Evolutionary conservation across 2,113 vertebrate species (phyloP).

Genomic region (Toxotes jaculatrix): DNA sequence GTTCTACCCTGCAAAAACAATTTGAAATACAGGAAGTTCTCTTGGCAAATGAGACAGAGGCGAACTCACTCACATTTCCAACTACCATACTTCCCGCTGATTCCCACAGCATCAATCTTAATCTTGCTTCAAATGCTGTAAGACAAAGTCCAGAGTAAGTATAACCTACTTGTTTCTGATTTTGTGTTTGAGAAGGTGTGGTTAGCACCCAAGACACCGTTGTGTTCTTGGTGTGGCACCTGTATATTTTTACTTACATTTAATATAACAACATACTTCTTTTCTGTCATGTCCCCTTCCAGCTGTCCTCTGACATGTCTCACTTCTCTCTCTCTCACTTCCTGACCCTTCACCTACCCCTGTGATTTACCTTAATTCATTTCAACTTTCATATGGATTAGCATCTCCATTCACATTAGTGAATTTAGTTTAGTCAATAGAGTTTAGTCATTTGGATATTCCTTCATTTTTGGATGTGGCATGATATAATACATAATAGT

Average conservation of each 20-base stretch:
- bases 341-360: not conserved
- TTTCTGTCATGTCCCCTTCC: not conserved
- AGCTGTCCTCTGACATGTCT: not conserved
- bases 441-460: not conserved
- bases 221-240: not conserved
- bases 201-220: not conserved
- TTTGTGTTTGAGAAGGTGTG: slow-evolving; percentile 10
- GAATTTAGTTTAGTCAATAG: too few species aligned
- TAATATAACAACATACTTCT: not conserved
- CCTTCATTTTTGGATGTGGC: too few species aligned
- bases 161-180: not conserved
- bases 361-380: not conserved
- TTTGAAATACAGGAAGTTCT: not conserved
- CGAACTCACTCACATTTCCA: not conserved
- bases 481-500: too few species aligned
- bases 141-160: not conserved
- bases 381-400: not conserved
- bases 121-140: not conserved
- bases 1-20: not conserved
- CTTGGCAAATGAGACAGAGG: not conserved
- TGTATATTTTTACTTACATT: not conserved
- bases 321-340: not conserved
- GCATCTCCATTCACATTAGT: not conserved
- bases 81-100: not conserved
- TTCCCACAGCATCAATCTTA: not conserved